A percentile compares a stretch with the other conserved stretches of the same genome.
Evolutionary conservation across 2,797 vertebrate species (phyloP).

Genomic region (Falco biarmicus): DNA sequence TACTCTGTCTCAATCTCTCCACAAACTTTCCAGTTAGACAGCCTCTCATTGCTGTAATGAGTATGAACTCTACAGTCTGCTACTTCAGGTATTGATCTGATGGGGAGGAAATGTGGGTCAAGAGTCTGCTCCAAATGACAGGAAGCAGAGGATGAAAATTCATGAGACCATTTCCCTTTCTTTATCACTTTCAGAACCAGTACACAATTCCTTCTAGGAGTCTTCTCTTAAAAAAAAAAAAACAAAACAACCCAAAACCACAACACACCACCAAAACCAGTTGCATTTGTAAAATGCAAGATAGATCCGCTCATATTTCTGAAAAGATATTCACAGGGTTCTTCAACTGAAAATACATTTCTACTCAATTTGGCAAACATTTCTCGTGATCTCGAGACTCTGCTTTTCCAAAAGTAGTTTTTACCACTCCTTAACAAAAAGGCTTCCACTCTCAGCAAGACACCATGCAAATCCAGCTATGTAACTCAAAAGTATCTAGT

Average conservation of each 20-base stretch:
- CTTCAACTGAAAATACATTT: background rate
- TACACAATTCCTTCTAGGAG: background rate
- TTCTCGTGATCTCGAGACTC: background rate
- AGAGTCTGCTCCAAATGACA: background rate
- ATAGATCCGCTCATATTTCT: background rate
- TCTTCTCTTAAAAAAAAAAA: background rate
- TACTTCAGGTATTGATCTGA: background rate
- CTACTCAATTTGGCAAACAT: background rate
- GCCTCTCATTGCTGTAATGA: background rate
- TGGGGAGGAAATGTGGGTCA: background rate
- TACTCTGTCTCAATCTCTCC: background rate
- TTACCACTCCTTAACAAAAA: background rate
- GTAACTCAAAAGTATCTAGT: background rate
- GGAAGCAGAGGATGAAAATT: background rate
- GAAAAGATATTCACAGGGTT: background rate
- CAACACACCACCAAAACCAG: too few relatives aligned
- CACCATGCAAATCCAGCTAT: background rate
- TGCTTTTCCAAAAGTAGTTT: background rate
- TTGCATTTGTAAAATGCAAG: background rate
- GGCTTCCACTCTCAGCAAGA: background rate
- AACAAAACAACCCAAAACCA: too few relatives aligned
- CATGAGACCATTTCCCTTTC: background rate
- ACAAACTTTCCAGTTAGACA: background rate
- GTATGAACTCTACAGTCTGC: background rate
- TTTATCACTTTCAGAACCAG: background rate